These are phyloP conservation scores for Echinometra lucunter DNA, from an alignment of 53 echinoderm and acorn worm species.

Conservation along the genomic window DNA sequence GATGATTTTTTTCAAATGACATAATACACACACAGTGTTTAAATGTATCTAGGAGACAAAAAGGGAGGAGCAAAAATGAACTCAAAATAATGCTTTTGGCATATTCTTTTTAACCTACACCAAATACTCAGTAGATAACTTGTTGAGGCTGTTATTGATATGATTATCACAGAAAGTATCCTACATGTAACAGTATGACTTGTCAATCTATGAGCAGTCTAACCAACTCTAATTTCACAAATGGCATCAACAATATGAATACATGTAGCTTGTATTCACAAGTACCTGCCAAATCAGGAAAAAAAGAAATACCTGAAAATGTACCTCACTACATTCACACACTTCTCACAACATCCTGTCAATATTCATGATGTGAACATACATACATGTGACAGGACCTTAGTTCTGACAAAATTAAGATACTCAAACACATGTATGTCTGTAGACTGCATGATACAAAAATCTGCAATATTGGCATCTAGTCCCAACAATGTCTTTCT, in stretches of 20 bases:
- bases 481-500: not conserved
- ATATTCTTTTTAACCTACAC: not conserved
- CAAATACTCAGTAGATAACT: not conserved
- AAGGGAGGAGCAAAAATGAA: too few species aligned
- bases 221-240: not conserved
- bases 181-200: too few species aligned
- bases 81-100: too few species aligned
- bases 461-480: not conserved
- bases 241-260: not conserved
- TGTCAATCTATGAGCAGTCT: not conserved
- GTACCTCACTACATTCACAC: not conserved
- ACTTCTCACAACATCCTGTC: not conserved
- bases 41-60: too few species aligned
- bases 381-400: not conserved
- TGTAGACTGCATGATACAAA: not conserved
- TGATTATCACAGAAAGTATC: too few species aligned
- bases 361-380: not conserved
- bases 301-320: not conserved
- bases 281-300: not conserved
- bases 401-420: not conserved
- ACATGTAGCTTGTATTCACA: not conserved
- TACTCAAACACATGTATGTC: not conserved
- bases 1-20: too few species aligned
- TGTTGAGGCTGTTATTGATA: too few species aligned
- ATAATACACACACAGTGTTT: too few species aligned